These are phyloP conservation scores for Drosophila mayri DNA, from an alignment of 1,140 invertebrate genomes.

Conservation along the genomic window DNA sequence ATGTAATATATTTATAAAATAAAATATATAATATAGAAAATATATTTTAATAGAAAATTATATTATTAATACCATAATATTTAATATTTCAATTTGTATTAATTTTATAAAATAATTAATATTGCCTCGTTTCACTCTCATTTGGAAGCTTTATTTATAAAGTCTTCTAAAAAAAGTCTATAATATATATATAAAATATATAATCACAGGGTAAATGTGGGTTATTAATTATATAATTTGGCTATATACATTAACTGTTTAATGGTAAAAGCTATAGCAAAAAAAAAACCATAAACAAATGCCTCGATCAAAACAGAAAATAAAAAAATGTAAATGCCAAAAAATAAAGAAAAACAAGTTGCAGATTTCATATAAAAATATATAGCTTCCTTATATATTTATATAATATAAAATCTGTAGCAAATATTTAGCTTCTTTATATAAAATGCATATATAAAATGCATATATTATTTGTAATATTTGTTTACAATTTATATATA, in stretches of 20 bases:
- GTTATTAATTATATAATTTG: background rate
- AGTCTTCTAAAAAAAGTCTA: background rate
- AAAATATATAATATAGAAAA: background rate
- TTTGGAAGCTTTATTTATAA: background rate
- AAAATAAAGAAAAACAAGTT: conserved; percentile 5
- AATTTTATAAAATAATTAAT: background rate
- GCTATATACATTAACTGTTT: background rate
- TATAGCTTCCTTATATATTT: background rate
- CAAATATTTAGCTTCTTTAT: no score
- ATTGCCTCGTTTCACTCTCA: background rate
- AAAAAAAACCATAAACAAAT: conserved; percentile 28
- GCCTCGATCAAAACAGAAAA: conserved; percentile 24
- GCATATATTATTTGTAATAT: no score
- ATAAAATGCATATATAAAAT: no score
- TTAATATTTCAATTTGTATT: background rate
- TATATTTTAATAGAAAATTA: no score
- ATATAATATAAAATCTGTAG: no score
- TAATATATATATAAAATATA: background rate
- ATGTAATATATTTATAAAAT: no score
- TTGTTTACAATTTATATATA: no score
- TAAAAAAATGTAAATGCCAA: background rate
- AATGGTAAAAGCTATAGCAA: background rate
- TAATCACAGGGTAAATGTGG: background rate
- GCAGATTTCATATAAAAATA: no score
- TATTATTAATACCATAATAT: background rate